These are phyloP conservation scores for Hypomesus transpacificus DNA, from an alignment of 2,113 vertebrate species.

Conservation along the genomic window DNA sequence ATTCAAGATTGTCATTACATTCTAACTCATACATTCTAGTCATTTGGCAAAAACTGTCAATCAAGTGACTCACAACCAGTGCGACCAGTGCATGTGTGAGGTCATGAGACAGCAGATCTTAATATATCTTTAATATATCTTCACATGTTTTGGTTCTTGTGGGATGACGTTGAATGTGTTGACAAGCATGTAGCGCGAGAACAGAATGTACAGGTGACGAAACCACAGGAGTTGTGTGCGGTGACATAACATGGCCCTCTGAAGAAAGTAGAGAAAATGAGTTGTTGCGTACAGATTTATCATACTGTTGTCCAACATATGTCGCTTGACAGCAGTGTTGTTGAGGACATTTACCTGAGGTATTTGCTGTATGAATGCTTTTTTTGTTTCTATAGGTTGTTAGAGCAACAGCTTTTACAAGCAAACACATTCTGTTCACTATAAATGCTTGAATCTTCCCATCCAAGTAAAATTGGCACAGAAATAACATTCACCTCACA, in stretches of 20 bases:
- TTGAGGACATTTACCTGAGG: not conserved
- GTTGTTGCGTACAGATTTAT: not conserved
- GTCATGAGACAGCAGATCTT: no score
- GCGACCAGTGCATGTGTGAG: no score
- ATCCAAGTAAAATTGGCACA: no score
- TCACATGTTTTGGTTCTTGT: constrained; percentile 53
- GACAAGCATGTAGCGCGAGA: constrained; percentile 89
- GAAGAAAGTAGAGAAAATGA: constrained; percentile 13
- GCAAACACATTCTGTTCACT: no score
- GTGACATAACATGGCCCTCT: constrained; percentile 91
- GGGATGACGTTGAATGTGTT: constrained; percentile 82
- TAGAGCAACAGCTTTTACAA: no score
- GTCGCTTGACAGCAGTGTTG: not conserved
- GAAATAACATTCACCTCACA: no score
- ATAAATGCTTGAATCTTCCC: no score
- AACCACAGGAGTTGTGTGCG: constrained; percentile 90
- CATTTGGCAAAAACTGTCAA: no score
- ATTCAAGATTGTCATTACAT: not conserved
- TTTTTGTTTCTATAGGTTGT: no score
- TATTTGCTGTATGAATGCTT: no score
- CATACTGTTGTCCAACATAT: not conserved
- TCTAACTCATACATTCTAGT: no score
- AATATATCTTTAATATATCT: constrained; percentile 58
- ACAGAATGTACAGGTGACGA: constrained; percentile 80
- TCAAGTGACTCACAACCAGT: no score